Conservation (phyloP, 2,113 vertebrate genomes). For the Callopanchax toddi region DNA sequence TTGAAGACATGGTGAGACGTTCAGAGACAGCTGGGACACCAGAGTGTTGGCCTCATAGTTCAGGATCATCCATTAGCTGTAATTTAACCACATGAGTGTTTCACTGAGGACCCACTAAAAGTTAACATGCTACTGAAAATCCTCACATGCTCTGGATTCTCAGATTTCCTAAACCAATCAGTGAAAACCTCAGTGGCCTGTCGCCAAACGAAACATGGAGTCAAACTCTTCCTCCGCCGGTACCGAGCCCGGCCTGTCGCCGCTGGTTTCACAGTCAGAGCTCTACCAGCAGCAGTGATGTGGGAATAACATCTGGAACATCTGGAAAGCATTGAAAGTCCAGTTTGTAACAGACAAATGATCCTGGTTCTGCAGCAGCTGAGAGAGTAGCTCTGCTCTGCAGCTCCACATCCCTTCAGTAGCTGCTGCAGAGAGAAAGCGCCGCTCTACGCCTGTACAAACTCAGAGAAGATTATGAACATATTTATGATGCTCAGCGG, state of each 20-base stretch:
- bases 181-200: constrained; percentile 1
- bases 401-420: constrained; percentile 2
- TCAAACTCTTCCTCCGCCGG: background rate
- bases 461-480: background rate
- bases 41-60: background rate
- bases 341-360: constrained; percentile 6
- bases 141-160: constrained; percentile 13
- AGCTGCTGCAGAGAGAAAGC: constrained; percentile 11
- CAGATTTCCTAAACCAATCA: constrained; percentile 26
- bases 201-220: constrained; percentile 4
- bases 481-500: background rate
- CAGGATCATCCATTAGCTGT: background rate
- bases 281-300: constrained; percentile 22
- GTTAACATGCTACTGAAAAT: constrained; percentile 20
- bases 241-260: constrained; percentile 11
- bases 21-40: background rate
- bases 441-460: background rate
- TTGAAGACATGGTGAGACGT: background rate
- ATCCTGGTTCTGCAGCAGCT: constrained; percentile 14
- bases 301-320: constrained; percentile 23
- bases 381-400: constrained; percentile 10
- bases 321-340: constrained; percentile 26
- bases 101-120: background rate
- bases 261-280: constrained; percentile 15
- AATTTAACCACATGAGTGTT: background rate